Evolutionary conservation across 2,888 invertebrate species (phyloP).

Genomic region (Acrobasis suavella): DNA sequence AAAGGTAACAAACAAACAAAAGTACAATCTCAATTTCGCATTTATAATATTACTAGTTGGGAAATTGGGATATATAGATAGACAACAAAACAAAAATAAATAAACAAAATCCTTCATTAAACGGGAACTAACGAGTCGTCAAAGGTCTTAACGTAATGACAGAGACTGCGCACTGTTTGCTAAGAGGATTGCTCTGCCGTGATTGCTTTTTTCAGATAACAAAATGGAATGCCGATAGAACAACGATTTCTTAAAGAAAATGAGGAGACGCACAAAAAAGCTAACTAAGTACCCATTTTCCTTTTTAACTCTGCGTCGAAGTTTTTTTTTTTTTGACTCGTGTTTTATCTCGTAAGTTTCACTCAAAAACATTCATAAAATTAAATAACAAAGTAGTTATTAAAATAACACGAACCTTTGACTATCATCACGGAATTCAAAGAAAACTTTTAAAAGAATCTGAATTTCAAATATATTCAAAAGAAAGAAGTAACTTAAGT

Average conservation of each 20-base stretch:
- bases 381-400: conserved; percentile 1
- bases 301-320: no score
- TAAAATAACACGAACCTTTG: not conserved
- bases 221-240: not conserved
- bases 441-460: conserved; percentile 14
- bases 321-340: no score
- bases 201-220: conserved; percentile 14
- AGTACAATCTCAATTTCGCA: no score
- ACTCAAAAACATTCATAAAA: no score
- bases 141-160: conserved; percentile 16
- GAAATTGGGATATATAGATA: no score
- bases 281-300: no score
- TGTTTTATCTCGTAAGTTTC: no score
- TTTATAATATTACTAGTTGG: no score
- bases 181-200: conserved; percentile 16
- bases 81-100: not conserved
- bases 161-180: conserved; percentile 5
- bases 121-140: conserved; percentile 1
- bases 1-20: no score
- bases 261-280: not conserved
- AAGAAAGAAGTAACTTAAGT: conserved; percentile 19
- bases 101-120: not conserved
- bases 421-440: not conserved
- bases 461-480: conserved; percentile 23
- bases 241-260: not conserved